These are phyloP conservation scores for Rhinogobio ventralis DNA, from an alignment of 2,797 vertebrate species.

Conservation along the genomic window DNA sequence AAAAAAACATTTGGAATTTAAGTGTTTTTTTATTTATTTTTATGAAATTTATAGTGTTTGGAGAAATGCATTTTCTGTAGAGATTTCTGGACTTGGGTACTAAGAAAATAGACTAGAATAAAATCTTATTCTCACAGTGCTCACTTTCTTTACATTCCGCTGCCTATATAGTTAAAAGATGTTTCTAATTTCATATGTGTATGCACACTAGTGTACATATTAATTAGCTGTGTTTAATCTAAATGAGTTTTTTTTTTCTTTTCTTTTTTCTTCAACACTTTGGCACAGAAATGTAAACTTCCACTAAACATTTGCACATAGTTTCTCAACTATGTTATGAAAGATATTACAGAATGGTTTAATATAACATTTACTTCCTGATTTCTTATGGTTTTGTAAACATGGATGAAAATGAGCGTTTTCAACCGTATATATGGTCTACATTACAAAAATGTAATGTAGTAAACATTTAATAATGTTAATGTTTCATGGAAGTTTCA, in stretches of 20 bases:
- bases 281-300: not conserved
- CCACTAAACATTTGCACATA: not conserved
- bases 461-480: no score
- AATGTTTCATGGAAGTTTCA: not conserved
- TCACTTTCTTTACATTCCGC: not conserved
- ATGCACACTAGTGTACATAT: not conserved
- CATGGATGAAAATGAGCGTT: not conserved
- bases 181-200: not conserved
- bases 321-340: conserved; percentile 1
- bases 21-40: not conserved
- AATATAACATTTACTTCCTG: conserved; percentile 5
- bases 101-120: not conserved
- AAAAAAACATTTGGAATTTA: not conserved
- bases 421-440: not conserved
- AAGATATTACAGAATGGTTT: conserved; percentile 9
- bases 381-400: conserved; percentile 9
- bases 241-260: not conserved
- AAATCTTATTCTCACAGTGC: not conserved
- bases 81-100: conserved; percentile 10
- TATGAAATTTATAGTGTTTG: not conserved
- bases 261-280: no score
- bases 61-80: not conserved
- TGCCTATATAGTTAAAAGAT: not conserved
- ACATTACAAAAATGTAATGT: not conserved
- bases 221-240: conserved; percentile 6